phyloP scores from a whole-genome alignment of 2,888 invertebrate genomes.

The Lepeophtheirus nordmannii region DNA sequence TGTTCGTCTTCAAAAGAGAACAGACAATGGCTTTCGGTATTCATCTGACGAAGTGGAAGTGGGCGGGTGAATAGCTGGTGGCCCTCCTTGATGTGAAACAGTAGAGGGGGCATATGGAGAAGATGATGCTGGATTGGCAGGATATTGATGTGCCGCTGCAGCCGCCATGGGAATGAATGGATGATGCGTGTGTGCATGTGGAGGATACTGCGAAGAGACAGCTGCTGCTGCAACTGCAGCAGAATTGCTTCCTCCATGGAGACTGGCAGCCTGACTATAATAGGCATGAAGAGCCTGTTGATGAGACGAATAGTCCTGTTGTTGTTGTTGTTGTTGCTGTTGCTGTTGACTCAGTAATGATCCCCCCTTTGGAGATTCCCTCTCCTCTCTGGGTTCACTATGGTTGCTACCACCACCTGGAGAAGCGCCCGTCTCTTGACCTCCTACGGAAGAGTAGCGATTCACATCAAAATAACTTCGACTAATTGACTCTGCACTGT shows the following conservation, averaged over 20 bases:
- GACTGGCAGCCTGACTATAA: background rate
- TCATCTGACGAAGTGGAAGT: conserved; percentile 1
- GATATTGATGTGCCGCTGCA: conserved; percentile 11
- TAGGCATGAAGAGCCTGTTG: conserved; percentile 17
- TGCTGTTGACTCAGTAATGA: too few relatives aligned
- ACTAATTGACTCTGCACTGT: background rate
- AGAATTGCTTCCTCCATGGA: background rate
- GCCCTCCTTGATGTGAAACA: background rate
- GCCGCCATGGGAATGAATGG: background rate
- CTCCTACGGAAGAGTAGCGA: too few relatives aligned
- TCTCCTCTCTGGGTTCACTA: background rate
- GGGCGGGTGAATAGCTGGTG: background rate
- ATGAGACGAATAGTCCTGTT: background rate
- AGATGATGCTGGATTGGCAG: conserved; percentile 14
- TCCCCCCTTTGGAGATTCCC: background rate
- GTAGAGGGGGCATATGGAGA: background rate
- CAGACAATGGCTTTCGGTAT: conserved; percentile 22
- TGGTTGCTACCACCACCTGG: too few relatives aligned
- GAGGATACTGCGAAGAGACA: background rate
- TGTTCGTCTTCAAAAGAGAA: conserved; percentile 14
- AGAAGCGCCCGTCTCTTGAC: too few relatives aligned
- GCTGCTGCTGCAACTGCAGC: background rate
- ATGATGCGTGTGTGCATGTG: background rate
- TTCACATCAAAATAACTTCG: background rate
- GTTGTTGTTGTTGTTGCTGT: background rate